Base-by-base conservation (phyloP, 2,888 invertebrate genomes). In the Stomorhina lunata region DNA sequence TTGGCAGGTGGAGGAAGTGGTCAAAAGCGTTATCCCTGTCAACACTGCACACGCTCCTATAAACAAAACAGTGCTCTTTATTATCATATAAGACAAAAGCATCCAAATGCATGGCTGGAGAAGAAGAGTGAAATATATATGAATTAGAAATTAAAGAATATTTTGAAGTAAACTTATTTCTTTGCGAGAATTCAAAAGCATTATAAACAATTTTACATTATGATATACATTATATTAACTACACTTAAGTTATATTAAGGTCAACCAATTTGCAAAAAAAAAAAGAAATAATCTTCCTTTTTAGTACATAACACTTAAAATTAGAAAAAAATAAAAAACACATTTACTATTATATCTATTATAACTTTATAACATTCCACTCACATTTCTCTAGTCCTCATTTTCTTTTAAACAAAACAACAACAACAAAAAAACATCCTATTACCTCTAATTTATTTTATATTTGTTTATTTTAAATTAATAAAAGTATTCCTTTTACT, bases 51-150 rank as follows among this genome's bases (percentile, higher is more conserved):
- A 27, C 84, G 84, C 10, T 66, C 79, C 2, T 86, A 84, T 80
- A 84, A 85, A 17, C 83, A 85, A 27, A 73, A 65, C 22, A 84
- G 84, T 71, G 86, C 85, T 5, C 65, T 86, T 65, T 85, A 84
- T 61, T 85, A 79, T 75, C 86, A 86, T 55, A 73, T 86, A 40
- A 71, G 83, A 7, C 83, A 80, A 66, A 86, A 85, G 20, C 85
- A 86, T 84, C 53, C 59, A 9, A 45, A 79, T 22, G 17, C 57
- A 20, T 68, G 53, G 32, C 34, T 9, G 4, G 34, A 48, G 7
- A 29, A 20, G n/a, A 40, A 63, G 9, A 17, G 17, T 25, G 2
- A 45, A 25, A 7, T 5, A 50, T 61, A n/a, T 45, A 5, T 29
- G 29, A 25, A 25, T 50, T 22, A 25, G 22, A 25, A 45, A 50